Conservation (phyloP, 2,888 invertebrate species). For the Tachystola acroxantha region DNA sequence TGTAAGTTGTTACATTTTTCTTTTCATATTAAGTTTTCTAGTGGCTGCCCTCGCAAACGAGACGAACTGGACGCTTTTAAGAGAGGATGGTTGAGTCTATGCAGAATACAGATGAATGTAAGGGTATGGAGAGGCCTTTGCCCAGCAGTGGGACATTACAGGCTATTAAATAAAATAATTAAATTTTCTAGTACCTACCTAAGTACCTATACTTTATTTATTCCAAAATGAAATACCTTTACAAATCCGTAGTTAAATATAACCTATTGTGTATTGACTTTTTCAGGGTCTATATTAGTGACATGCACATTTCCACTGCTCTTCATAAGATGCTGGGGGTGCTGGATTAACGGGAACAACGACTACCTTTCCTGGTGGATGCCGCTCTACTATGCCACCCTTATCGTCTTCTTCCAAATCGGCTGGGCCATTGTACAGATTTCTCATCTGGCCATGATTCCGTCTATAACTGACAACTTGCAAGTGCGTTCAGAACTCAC, state of each 20-base stretch:
- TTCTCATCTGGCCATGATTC: constrained; percentile 94
- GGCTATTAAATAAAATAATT: too few species aligned
- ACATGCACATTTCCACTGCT: constrained; percentile 86
- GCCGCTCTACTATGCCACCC: constrained; percentile 74
- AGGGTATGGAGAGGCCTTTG: too few species aligned
- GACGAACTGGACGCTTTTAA: too few species aligned
- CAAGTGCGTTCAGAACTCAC: constrained; percentile 87
- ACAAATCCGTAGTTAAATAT: too few species aligned
- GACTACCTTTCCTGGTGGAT: constrained; percentile 69
- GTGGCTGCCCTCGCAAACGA: too few species aligned
- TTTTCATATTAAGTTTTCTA: too few species aligned
- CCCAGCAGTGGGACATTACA: too few species aligned
- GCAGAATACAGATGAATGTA: too few species aligned
- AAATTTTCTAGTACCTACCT: not conserved
- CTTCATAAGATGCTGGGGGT: constrained; percentile 84
- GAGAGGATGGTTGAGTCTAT: too few species aligned
- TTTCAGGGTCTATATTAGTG: constrained; percentile 82
- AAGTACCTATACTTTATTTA: not conserved
- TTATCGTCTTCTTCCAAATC: constrained; percentile 89
- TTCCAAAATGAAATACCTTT: too few species aligned
- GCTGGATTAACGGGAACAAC: constrained; percentile 47
- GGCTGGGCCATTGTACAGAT: constrained; percentile 97
- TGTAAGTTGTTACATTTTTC: too few species aligned
- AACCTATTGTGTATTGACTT: too few species aligned
- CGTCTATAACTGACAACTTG: constrained; percentile 84